Evolutionary conservation across 1,140 invertebrate species (phyloP), one percentile per base, ranked within the genome.

Genomic region (Hycleus cichorii): DNA sequence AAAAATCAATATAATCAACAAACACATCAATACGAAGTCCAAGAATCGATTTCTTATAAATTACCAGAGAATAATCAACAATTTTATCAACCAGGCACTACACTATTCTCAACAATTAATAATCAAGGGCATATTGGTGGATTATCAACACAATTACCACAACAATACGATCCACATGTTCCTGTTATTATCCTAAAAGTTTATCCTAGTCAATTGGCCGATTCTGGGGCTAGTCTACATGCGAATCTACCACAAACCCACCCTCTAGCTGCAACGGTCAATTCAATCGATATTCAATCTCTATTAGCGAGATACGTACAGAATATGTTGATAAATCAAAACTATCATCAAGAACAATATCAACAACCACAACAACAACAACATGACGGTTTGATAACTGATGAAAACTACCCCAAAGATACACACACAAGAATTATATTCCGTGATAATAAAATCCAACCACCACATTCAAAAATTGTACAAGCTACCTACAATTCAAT

Each of bases 141-240:
- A 6, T 54, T 73, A 10, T 60, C 59, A 6, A 56, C 64, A 5
- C 52, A 69, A 27, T 27, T 65, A 27, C 67, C 72, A 24, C 27
- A 60, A 39, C 47, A 50, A 24, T 46, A 49, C 43, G 11, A 48
- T 56, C 69, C 72, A 57, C 74, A 78, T 4, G 76, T 81, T 11
- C 80, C 80, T 32, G 78, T 82, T 18, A 70, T 81, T 56, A 77
- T 80, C 18, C 60, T 82, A 26, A 75, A 78, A 64, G 75, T 82
- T 39, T 79, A 78, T 40, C 80, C 77, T 51, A 79, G 78, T 40
- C 80, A 79, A 57, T 67, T 82, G 7, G 75, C 73, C 44, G 78
- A 77, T 67, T 76, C 77, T 8, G 71, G 74, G 3, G 74, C 74
- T 18, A 76, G 75, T 54, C 56, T 81, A 3, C 79, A 80, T 65